phyloP scores from a whole-genome alignment of 2,113 vertebrate genomes.

The Cyanoderma ruficeps region DNA sequence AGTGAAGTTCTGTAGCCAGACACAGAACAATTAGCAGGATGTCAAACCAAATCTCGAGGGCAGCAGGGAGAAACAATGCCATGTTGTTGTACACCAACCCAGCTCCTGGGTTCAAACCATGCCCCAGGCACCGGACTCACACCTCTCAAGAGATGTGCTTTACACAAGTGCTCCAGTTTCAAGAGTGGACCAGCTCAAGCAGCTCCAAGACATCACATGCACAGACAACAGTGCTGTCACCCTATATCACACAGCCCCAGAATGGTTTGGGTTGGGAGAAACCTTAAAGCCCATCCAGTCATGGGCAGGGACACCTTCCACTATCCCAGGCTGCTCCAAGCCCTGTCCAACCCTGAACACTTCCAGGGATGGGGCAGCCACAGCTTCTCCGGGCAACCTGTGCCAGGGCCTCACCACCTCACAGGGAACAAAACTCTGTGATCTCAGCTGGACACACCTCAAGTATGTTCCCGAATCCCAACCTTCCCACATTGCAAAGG shows the following conservation, averaged over 20 bases:
- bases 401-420: background rate
- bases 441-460: background rate
- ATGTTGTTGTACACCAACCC: background rate
- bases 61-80: background rate
- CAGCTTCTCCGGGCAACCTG: background rate
- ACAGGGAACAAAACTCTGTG: background rate
- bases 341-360: background rate
- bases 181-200: background rate
- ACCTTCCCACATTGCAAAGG: accelerated
- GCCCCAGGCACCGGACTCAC: accelerated
- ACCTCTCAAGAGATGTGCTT: background rate
- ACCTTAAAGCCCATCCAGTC: background rate
- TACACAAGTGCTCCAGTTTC: background rate
- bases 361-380: background rate
- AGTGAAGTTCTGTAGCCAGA: background rate
- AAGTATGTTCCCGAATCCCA: background rate
- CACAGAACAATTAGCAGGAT: background rate
- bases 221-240: background rate
- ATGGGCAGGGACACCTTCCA: background rate
- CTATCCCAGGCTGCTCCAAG: background rate
- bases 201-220: background rate
- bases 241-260: background rate
- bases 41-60: background rate
- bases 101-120: background rate
- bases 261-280: background rate